Evolutionary conservation across 2,797 vertebrate species (phyloP), one percentile per base, ranked within the genome.

Genomic region (Enteromius thamalakanensis): DNA sequence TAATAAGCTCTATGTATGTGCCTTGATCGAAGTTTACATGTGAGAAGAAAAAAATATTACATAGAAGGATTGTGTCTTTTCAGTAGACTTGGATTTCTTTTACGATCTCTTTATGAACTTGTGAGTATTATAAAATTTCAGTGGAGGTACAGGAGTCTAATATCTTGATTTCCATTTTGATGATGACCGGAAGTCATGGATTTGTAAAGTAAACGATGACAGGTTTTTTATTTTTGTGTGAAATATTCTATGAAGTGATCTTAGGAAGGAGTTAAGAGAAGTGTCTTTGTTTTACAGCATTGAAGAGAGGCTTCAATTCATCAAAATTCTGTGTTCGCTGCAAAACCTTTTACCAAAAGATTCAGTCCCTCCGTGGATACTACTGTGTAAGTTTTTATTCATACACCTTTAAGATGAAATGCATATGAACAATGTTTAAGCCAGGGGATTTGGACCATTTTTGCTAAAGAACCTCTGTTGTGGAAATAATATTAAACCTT

Each of bases 381-480:
- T 95, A 96, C 94, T 96, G 95, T 94, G 96, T 97, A 93, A 95
- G 96, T 96, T 53, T 49, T 3, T 19, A 45, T 40, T 69, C 26
- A 0, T 65, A 40, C 6, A 4, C 29, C 14, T 71, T 77, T 45
- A 2, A 19, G 51, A 32, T 49, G 29, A 58, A 55, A 42, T 29
- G 0, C 15, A 1, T 29, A 19, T 15, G 15, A 42, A 77, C 4
- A 42, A 45, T 29, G 2, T 76, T n/a, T 26, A 17, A 9, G 5
- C 1, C 21, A n/a, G 49, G 15, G 49, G 49, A 1, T 51, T 51
- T 19, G 6, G 21, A 29, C 0, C 4, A 34, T 67, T 69, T 53
- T 40, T 40, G 32, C 1, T 40, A 37, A 17, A 34, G 32, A 75
- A 53, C 32, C 32, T 37, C 51, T 55, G 19, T 11, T 58, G 17